Conservation (phyloP, 2,797 vertebrate species). For the Gambelia wislizenii region DNA sequence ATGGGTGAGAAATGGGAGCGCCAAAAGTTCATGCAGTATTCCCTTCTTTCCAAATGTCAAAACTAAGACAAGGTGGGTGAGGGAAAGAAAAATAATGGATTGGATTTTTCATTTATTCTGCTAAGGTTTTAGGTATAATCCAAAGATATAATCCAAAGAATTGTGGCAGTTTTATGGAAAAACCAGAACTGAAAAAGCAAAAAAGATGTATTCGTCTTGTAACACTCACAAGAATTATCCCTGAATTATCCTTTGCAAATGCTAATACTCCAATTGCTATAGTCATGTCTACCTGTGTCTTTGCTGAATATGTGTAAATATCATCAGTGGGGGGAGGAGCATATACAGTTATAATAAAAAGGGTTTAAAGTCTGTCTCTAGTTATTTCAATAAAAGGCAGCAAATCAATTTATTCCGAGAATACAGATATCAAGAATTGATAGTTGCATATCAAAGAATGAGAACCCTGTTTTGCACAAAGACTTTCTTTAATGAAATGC, state of each 20-base stretch:
- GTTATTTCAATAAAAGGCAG: conserved; percentile 27
- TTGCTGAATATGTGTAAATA: neutral
- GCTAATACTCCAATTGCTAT: neutral
- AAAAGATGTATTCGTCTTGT: neutral
- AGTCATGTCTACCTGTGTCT: neutral
- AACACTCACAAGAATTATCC: neutral
- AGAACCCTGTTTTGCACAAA: conserved; percentile 12
- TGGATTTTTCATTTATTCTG: too few species aligned
- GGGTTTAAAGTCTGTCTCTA: conserved; percentile 35
- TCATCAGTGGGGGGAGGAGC: neutral
- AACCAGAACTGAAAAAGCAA: neutral
- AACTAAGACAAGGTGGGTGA: too few species aligned
- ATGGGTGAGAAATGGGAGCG: too few species aligned
- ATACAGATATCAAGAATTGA: conserved; percentile 13
- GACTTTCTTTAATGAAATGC: conserved; percentile 32
- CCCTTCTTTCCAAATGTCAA: too few species aligned
- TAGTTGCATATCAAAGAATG: conserved; percentile 40
- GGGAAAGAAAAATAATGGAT: too few species aligned
- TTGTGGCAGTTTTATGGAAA: neutral
- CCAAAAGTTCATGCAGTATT: too few species aligned
- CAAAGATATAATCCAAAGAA: too few species aligned
- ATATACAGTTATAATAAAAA: neutral
- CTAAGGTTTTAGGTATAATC: too few species aligned
- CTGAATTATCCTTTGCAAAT: neutral
- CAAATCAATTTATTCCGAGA: conserved; percentile 29